Percentiles rank a stretch among this genome's conserved stretches.
phyloP scores from a whole-genome alignment of 2,113 vertebrate species.

The Panurus biarmicus region DNA sequence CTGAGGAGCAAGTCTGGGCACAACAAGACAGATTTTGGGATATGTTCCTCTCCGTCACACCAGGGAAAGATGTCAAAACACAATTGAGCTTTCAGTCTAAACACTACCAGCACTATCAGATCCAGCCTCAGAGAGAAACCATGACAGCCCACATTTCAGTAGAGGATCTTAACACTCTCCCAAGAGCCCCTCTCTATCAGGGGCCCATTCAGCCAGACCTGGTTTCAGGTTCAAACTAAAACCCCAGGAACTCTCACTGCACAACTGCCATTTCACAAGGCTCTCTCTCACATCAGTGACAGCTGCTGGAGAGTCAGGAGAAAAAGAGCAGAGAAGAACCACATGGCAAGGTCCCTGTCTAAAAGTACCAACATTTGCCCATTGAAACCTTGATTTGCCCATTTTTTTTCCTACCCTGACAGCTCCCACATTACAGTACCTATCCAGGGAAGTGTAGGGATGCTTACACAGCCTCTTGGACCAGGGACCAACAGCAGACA shows the following conservation, averaged over 20 bases:
- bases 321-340: background rate
- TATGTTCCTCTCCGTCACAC: background rate
- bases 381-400: background rate
- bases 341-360: accelerated
- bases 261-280: background rate
- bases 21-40: background rate
- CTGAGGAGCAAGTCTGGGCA: background rate
- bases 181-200: background rate
- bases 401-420: background rate
- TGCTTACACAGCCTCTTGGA: background rate
- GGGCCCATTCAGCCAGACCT: background rate
- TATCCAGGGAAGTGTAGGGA: background rate
- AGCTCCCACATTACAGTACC: accelerated
- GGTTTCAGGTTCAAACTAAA: background rate
- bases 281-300: accelerated
- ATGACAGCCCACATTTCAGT: background rate
- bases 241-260: background rate
- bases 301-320: background rate
- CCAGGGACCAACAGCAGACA: background rate
- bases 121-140: background rate
- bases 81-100: background rate
- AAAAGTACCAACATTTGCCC: background rate
- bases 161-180: background rate
- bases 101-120: background rate
- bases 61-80: conserved; percentile 13